Conservation (phyloP, 2,888 invertebrate genomes). For the Agonopterix alstromeriana region DNA sequence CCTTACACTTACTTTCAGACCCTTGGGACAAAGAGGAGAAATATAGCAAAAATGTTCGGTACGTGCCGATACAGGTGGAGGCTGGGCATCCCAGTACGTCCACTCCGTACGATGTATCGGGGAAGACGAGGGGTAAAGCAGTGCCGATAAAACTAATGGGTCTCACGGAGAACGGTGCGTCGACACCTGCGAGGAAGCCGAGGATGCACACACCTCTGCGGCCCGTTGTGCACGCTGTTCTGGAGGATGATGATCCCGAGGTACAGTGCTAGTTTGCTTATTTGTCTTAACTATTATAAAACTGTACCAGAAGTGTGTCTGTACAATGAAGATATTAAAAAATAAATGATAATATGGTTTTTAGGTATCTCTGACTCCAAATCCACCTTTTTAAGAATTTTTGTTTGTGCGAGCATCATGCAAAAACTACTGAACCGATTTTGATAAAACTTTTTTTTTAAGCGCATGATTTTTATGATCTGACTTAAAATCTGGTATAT, state of each 20-base stretch:
- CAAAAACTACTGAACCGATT: too few species aligned
- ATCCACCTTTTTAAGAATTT: too few species aligned
- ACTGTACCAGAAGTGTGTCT: too few species aligned
- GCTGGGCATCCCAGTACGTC: constrained; percentile 58
- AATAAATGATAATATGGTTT: too few species aligned
- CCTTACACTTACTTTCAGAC: constrained; percentile 27
- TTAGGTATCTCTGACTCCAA: too few species aligned
- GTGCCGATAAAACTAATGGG: constrained; percentile 47
- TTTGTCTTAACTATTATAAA: too few species aligned
- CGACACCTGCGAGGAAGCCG: constrained; percentile 41
- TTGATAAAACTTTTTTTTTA: too few species aligned
- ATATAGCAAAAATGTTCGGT: constrained; percentile 42
- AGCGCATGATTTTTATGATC: too few species aligned
- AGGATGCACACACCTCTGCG: constrained; percentile 45
- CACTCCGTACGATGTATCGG: constrained; percentile 45
- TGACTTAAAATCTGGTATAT: too few species aligned
- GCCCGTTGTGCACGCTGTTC: constrained; percentile 40
- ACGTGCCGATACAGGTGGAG: constrained; percentile 62
- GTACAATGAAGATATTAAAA: too few species aligned
- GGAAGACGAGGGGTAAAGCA: constrained; percentile 28
- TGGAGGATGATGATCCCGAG: constrained; percentile 52
- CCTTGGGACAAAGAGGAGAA: constrained; percentile 33
- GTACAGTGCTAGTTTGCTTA: constrained; percentile 18
- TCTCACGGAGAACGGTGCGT: constrained; percentile 34
- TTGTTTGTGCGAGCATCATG: too few species aligned